These are phyloP conservation scores for Anastrepha ludens DNA, from an alignment of 1,140 invertebrate genomes.

Conservation along the genomic window DNA sequence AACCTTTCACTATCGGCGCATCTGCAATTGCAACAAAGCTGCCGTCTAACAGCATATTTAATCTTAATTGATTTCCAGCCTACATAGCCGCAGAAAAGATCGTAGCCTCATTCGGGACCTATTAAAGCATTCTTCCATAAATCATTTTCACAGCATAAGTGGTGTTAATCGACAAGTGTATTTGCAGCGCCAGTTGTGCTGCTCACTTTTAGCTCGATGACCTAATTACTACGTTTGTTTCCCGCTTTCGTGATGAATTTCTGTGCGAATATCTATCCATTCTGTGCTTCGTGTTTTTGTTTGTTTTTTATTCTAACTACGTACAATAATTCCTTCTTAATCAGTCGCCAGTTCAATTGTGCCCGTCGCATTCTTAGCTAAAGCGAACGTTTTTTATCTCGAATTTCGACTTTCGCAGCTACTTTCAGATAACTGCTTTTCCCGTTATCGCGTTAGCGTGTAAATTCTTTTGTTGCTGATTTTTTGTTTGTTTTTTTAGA, in stretches of 20 bases:
- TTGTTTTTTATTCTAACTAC: slow-evolving; percentile 3
- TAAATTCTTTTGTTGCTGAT: slow-evolving; percentile 13
- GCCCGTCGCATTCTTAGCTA: slow-evolving; percentile 1
- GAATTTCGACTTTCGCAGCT: slow-evolving; percentile 15
- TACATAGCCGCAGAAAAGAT: slow-evolving; percentile 2
- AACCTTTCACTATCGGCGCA: not conserved
- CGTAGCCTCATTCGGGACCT: slow-evolving; percentile 14
- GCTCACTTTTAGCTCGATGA: slow-evolving; percentile 15
- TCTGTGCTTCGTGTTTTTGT: not conserved
- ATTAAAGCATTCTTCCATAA: slow-evolving; percentile 32
- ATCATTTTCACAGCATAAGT: slow-evolving; percentile 14
- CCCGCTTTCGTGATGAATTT: slow-evolving; percentile 5
- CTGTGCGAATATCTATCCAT: not conserved
- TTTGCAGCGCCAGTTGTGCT: not conserved
- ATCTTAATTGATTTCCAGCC: slow-evolving; percentile 47
- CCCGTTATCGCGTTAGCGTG: not conserved
- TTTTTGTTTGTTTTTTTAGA: not conserved
- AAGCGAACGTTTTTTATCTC: slow-evolving; percentile 38
- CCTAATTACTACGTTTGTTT: not conserved
- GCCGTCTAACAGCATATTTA: not conserved
- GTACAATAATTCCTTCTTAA: not conserved
- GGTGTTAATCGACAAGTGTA: slow-evolving; percentile 9
- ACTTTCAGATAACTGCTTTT: slow-evolving; percentile 29
- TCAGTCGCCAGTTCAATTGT: slow-evolving; percentile 30
- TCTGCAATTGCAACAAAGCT: not conserved